These are phyloP conservation scores for Daktulosphaira vitifoliae DNA, from an alignment of 1,140 invertebrate genomes.

Conservation along the genomic window DNA sequence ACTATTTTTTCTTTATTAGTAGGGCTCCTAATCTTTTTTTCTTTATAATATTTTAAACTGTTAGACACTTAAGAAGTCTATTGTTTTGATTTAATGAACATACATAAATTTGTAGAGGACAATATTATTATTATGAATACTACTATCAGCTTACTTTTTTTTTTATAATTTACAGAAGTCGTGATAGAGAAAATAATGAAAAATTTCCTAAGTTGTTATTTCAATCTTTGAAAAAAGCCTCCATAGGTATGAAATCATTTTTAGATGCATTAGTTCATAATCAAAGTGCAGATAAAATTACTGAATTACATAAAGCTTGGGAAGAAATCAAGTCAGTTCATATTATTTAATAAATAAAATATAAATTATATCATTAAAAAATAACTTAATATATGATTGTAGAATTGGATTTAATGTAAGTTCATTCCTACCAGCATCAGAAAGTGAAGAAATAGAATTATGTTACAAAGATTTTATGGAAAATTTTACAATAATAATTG, in stretches of 20 bases:
- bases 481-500: background rate
- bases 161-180: background rate
- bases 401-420: slow-evolving; percentile 8
- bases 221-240: background rate
- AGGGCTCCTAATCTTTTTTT: too few species aligned
- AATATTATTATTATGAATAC: too few species aligned
- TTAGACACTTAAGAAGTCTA: too few species aligned
- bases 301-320: background rate
- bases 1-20: background rate
- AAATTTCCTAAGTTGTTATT: background rate
- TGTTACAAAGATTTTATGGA: background rate
- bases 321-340: background rate
- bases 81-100: too few species aligned
- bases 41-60: too few species aligned
- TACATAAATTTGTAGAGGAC: too few species aligned
- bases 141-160: too few species aligned
- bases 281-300: background rate
- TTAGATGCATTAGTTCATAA: background rate
- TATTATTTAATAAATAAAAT: background rate
- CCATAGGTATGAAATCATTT: background rate
- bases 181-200: background rate
- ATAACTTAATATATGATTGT: background rate
- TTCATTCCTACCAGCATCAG: background rate
- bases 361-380: too few species aligned
- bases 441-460: background rate